Conservation (phyloP, 2,113 vertebrate genomes). For the Etheostoma cragini region DNA sequence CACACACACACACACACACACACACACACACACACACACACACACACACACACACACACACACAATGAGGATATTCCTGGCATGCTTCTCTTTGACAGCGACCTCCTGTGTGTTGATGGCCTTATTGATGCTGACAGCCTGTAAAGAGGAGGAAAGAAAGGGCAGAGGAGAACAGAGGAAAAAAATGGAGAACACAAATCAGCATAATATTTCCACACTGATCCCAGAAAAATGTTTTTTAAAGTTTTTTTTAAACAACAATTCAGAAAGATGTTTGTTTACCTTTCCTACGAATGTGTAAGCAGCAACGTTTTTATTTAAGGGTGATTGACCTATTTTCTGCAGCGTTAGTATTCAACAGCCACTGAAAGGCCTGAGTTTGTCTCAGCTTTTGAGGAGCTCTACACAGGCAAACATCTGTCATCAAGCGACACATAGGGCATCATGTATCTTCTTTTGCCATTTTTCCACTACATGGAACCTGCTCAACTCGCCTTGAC, state of each 20-base stretch:
- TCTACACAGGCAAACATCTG: conserved; percentile 27
- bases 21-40: conserved; percentile 38
- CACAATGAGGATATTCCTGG: conserved; percentile 96
- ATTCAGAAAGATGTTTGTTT: conserved; percentile 26
- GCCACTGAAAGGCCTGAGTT: conserved; percentile 49
- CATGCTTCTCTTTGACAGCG: conserved; percentile 99
- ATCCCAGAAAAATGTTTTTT: background rate
- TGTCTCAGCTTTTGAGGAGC: conserved; percentile 43
- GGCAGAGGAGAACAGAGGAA: conserved; percentile 11
- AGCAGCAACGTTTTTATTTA: conserved; percentile 10
- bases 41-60: conserved; percentile 52
- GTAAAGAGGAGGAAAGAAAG: conserved; percentile 60
- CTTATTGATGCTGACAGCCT: conserved; percentile 99
- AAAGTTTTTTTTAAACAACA: conserved; percentile 36
- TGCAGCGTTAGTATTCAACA: conserved; percentile 65
- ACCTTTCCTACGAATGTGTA: conserved; percentile 31
- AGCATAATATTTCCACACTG: conserved; percentile 25
- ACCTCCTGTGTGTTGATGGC: conserved; percentile 99
- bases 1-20: conserved; percentile 52
- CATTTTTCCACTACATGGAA: too few relatives aligned
- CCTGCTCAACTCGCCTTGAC: too few relatives aligned
- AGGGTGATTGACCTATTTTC: conserved; percentile 71
- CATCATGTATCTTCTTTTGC: background rate
- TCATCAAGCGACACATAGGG: conserved; percentile 14
- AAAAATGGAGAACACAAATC: conserved; percentile 47